Percentiles rank a stretch among this genome's conserved stretches.
Conservation (phyloP, 2,113 vertebrate genomes). For the Dicerorhinus sumatrensis region DNA sequence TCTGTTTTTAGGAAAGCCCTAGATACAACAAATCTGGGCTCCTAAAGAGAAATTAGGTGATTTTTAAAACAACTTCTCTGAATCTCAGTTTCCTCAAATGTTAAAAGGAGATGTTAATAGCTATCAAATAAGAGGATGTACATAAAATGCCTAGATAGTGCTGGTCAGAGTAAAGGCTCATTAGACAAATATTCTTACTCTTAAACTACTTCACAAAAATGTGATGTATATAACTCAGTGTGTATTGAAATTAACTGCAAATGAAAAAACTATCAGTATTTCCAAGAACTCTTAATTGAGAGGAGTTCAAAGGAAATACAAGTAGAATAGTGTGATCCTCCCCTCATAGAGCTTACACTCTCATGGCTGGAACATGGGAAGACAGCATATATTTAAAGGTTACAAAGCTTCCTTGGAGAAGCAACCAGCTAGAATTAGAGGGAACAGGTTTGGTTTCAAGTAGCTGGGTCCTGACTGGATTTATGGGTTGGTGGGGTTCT, state of each 20-base stretch:
- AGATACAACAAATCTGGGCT: background rate
- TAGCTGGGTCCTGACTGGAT: background rate
- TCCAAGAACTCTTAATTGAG: slow-evolving; percentile 5
- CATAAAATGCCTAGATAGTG: background rate
- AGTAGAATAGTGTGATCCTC: background rate
- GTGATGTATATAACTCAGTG: background rate
- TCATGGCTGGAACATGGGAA: background rate
- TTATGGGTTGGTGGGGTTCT: background rate
- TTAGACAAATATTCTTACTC: background rate
- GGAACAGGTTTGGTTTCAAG: background rate
- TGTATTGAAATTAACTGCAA: background rate
- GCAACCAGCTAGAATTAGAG: background rate
- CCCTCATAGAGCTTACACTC: background rate
- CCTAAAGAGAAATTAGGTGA: background rate
- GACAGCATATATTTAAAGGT: background rate
- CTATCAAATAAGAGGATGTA: background rate
- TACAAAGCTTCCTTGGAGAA: background rate
- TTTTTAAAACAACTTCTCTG: background rate
- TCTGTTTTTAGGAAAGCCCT: background rate
- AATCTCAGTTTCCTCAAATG: background rate
- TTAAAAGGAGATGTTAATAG: slow-evolving; percentile 21
- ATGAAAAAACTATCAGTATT: background rate
- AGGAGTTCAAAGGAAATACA: slow-evolving; percentile 8
- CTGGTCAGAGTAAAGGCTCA: background rate
- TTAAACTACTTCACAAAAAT: background rate